Evolutionary conservation across 2,888 invertebrate genomes (phyloP).

Genomic region (Cataglyphis albicans): DNA sequence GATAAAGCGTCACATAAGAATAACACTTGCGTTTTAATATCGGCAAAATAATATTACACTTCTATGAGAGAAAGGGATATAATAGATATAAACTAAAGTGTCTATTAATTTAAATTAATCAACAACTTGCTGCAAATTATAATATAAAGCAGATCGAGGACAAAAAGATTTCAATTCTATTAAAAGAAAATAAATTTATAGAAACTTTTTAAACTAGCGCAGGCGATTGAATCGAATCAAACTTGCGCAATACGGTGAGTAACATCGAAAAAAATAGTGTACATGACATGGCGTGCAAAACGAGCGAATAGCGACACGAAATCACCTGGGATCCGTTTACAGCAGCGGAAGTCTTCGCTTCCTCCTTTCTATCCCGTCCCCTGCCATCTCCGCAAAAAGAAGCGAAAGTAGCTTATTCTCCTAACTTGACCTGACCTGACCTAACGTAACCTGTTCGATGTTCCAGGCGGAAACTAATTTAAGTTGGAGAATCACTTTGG

Average conservation of each 20-base stretch:
- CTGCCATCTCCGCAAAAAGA: slow-evolving; percentile 51
- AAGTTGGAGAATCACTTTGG: slow-evolving; percentile 85
- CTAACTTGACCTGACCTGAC: slow-evolving; percentile 42
- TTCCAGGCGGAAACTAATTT: slow-evolving; percentile 83
- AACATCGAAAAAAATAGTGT: slow-evolving; percentile 35
- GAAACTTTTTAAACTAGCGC: slow-evolving; percentile 17
- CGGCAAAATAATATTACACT: not conserved
- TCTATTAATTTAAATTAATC: not conserved
- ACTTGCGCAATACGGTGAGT: slow-evolving; percentile 16
- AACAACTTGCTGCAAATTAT: not conserved
- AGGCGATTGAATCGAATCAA: not conserved
- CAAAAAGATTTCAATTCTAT: not conserved
- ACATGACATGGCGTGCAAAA: slow-evolving; percentile 67
- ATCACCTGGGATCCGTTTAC: slow-evolving; percentile 77
- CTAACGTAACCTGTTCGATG: slow-evolving; percentile 67
- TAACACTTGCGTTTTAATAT: not conserved
- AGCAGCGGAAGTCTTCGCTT: slow-evolving; percentile 42
- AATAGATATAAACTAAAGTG: not conserved
- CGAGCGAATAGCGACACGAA: slow-evolving; percentile 73
- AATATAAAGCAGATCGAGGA: not conserved
- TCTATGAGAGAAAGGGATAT: not conserved
- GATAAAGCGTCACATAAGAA: not conserved
- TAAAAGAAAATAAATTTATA: not conserved
- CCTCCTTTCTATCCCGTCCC: not conserved
- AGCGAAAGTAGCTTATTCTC: slow-evolving; percentile 63